Evolutionary conservation across 2,888 invertebrate species (phyloP).

Genomic region (Toxonevra muliebris): DNA sequence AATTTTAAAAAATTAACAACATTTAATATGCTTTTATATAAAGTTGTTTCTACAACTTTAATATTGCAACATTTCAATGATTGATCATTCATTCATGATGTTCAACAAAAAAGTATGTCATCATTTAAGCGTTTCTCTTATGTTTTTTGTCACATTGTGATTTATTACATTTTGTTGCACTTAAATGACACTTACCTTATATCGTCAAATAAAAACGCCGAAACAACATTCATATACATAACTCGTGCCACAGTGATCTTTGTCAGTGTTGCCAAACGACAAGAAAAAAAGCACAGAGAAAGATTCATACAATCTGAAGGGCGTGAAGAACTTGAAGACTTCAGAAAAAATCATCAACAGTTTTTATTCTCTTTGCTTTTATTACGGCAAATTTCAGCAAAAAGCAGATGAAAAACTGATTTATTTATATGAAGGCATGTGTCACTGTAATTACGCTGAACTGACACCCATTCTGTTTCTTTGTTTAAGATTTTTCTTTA

Average conservation of each 20-base stretch:
- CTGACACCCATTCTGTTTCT: slow-evolving; percentile 16
- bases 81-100: not conserved
- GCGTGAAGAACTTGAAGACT: not conserved
- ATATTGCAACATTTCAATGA: not conserved
- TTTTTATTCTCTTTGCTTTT: not conserved
- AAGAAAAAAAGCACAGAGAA: not conserved
- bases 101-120: not conserved
- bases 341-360: not conserved
- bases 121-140: not conserved
- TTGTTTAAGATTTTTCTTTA: not conserved
- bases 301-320: no score
- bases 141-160: not conserved
- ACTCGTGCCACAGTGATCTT: not conserved
- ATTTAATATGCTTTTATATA: no score
- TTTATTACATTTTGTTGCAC: not conserved
- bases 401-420: not conserved
- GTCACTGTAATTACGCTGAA: not conserved
- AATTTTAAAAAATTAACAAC: no score
- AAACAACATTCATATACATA: not conserved
- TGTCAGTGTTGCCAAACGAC: slow-evolving; percentile 1
- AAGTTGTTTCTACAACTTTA: no score
- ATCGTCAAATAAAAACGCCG: slow-evolving; percentile 4
- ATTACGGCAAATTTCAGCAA: not conserved
- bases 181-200: not conserved
- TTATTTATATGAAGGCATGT: not conserved